Evolutionary conservation across 2,888 invertebrate genomes (phyloP).

Genomic region (Ectemnius continuus): DNA sequence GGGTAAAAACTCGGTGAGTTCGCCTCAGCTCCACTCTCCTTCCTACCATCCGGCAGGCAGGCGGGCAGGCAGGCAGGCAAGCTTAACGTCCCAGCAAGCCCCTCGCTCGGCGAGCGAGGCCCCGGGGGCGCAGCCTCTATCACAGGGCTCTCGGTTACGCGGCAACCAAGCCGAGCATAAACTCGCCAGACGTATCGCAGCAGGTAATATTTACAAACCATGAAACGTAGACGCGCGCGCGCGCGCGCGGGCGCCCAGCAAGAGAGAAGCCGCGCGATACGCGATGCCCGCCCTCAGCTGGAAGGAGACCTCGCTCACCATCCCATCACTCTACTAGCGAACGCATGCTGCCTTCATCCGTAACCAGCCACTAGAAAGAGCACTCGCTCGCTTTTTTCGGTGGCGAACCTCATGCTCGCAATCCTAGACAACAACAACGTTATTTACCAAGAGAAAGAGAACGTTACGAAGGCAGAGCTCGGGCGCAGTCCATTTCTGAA

Average conservation of each 20-base stretch:
- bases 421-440: too few relatives aligned
- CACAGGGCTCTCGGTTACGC: constrained; percentile 69
- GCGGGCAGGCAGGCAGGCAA: too few relatives aligned
- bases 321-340: constrained; percentile 14
- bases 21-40: constrained; percentile 45
- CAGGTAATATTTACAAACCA: constrained; percentile 75
- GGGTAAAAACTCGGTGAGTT: constrained; percentile 75
- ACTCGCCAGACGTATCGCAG: constrained; percentile 70
- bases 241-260: constrained; percentile 15
- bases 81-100: constrained; percentile 5
- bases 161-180: constrained; percentile 72
- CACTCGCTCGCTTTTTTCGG: constrained; percentile 8
- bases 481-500: too few relatives aligned
- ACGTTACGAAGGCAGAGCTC: too few relatives aligned
- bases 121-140: constrained; percentile 41
- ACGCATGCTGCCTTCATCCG: too few relatives aligned
- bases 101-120: constrained; percentile 14
- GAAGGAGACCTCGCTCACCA: constrained; percentile 14
- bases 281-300: constrained; percentile 24
- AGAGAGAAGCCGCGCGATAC: constrained; percentile 23
- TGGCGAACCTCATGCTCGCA: too few relatives aligned
- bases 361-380: constrained; percentile 37
- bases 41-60: not conserved
- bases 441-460: too few relatives aligned
- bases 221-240: constrained; percentile 65